Percentiles rank a stretch among this genome's conserved stretches.
phyloP scores from a whole-genome alignment of 2,888 invertebrate genomes.

The Tenthredo scrophulariae region DNA sequence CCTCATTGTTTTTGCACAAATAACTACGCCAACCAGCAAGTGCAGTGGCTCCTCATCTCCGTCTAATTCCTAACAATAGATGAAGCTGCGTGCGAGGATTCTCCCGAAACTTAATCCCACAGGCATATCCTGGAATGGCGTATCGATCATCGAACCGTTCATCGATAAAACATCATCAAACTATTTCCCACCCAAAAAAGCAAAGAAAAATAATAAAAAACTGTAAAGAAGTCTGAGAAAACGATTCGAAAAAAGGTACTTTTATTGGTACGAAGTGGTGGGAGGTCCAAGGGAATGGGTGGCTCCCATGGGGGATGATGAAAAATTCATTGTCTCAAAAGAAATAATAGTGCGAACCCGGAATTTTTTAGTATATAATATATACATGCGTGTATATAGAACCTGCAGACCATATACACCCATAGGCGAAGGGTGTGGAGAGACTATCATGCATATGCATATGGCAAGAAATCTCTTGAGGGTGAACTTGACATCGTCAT shows the following conservation, averaged over 20 bases:
- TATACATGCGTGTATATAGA: not conserved
- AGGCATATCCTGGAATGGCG: too few relatives aligned
- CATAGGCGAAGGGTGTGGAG: not conserved
- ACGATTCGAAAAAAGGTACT: not conserved
- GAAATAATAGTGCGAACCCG: constrained; percentile 4
- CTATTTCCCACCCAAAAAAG: too few relatives aligned
- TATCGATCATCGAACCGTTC: too few relatives aligned
- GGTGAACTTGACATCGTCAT: not conserved
- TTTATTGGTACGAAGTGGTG: not conserved
- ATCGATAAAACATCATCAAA: too few relatives aligned
- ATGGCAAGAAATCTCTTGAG: constrained; percentile 2
- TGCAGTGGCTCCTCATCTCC: not conserved
- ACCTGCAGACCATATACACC: not conserved
- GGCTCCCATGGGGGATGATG: not conserved
- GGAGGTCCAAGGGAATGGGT: not conserved
- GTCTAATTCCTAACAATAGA: not conserved
- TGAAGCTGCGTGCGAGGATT: not conserved
- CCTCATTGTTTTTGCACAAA: not conserved
- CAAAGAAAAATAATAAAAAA: too few relatives aligned
- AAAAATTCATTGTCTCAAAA: not conserved
- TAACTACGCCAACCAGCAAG: not conserved
- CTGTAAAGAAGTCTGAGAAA: not conserved
- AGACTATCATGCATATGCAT: constrained; percentile 23
- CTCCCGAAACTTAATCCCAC: not conserved
- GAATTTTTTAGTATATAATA: not conserved